A percentile compares a stretch with the other conserved stretches of the same genome.
These are phyloP conservation scores for Brevimyrus niger DNA, from an alignment of 2,113 vertebrate genomes.

Conservation along the genomic window DNA sequence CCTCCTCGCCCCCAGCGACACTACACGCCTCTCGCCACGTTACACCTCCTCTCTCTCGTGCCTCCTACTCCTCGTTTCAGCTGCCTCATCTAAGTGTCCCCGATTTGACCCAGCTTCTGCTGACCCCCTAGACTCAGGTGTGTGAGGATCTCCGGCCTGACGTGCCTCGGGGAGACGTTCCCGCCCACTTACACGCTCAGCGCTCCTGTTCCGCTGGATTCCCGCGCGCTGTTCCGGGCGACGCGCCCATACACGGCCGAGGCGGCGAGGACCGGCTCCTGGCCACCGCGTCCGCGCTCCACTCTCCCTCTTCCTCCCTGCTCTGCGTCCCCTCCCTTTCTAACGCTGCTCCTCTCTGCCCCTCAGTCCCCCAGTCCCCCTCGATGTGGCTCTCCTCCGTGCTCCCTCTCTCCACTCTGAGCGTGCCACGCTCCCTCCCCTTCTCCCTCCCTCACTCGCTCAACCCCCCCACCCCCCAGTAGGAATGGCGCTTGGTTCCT, in stretches of 20 bases:
- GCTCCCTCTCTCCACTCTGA: constrained; percentile 9
- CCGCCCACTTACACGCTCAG: constrained; percentile 9
- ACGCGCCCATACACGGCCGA: background rate
- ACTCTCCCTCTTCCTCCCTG: constrained; percentile 33
- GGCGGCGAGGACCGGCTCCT: constrained; percentile 17
- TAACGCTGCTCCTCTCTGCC: constrained; percentile 8
- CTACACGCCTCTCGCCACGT: constrained; percentile 6
- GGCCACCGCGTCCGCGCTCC: background rate
- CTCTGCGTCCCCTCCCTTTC: background rate
- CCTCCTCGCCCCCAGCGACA: background rate
- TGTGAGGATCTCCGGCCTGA: background rate
- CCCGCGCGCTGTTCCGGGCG: background rate
- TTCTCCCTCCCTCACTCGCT: constrained; percentile 20
- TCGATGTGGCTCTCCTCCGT: constrained; percentile 16
- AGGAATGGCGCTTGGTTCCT: constrained; percentile 27
- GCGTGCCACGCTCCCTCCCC: constrained; percentile 15
- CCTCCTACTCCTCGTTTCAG: background rate
- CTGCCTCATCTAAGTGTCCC: background rate
- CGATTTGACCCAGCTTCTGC: background rate
- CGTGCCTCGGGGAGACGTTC: background rate
- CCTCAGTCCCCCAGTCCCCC: background rate
- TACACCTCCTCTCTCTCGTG: background rate
- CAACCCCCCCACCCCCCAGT: constrained; percentile 27
- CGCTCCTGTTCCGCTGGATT: background rate
- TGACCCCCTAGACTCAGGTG: background rate